A percentile compares a stretch with the other conserved stretches of the same genome.
These are phyloP conservation scores for Acanthopagrus latus DNA, from an alignment of 2,797 vertebrate genomes.

Conservation along the genomic window DNA sequence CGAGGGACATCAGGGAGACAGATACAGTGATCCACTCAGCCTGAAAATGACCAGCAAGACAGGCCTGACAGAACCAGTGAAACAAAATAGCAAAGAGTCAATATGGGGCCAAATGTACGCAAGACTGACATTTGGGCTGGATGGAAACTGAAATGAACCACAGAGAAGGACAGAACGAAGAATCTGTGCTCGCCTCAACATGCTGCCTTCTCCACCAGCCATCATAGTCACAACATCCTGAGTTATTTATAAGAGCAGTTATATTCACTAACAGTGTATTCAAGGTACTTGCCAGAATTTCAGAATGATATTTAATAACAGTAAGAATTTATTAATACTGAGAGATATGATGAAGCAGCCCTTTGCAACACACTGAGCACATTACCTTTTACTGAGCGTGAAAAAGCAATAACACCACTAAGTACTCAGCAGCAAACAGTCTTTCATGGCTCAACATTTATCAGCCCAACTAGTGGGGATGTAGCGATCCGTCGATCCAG, in stretches of 20 bases:
- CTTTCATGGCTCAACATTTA: not conserved
- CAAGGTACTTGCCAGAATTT: not conserved
- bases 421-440: too few relatives aligned
- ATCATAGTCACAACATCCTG: not conserved
- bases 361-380: not conserved
- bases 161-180: constrained; percentile 5
- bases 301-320: not conserved
- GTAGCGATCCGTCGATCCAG: too few relatives aligned
- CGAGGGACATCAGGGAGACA: constrained; percentile 55
- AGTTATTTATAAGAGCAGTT: not conserved
- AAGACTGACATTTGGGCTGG: constrained; percentile 47
- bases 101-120: constrained; percentile 32
- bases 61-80: constrained; percentile 54
- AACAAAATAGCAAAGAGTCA: constrained; percentile 56
- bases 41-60: constrained; percentile 63
- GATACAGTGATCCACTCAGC: constrained; percentile 56
- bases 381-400: too few relatives aligned
- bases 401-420: too few relatives aligned
- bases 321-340: not conserved
- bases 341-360: not conserved
- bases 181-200: not conserved
- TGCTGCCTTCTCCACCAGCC: not conserved
- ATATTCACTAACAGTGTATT: not conserved
- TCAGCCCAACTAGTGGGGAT: not conserved
- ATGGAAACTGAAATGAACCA: constrained; percentile 23